Conservation (phyloP, 92 coral and sea anemone genomes). For the Chrysogorgia sp. region DNA sequence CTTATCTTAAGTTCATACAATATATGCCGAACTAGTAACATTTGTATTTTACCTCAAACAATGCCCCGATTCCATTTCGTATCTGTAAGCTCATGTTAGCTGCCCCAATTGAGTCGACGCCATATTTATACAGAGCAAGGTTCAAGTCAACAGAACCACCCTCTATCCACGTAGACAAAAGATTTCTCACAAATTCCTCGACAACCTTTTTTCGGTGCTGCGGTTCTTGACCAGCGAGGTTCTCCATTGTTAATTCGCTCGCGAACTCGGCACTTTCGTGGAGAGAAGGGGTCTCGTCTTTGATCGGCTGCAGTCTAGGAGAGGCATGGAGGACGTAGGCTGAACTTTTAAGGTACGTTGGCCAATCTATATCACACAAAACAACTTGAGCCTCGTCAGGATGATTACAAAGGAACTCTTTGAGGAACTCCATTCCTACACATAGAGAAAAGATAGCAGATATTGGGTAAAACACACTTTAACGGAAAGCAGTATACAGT, state of each 20-base stretch:
- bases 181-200: constrained; percentile 43
- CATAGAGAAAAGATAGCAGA: not conserved
- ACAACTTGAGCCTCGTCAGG: constrained; percentile 53
- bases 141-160: constrained; percentile 54
- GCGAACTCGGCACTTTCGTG: not conserved
- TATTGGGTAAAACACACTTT: not conserved
- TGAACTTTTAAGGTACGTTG: constrained; percentile 29
- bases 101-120: constrained; percentile 75
- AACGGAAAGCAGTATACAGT: constrained; percentile 19
- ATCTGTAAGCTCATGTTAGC: constrained; percentile 72
- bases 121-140: constrained; percentile 70
- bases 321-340: constrained; percentile 18
- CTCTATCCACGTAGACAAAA: constrained; percentile 66
- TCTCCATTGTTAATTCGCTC: not conserved
- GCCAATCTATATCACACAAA: constrained; percentile 58
- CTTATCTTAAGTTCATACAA: no score
- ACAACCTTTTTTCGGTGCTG: constrained; percentile 52
- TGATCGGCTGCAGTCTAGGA: constrained; percentile 21
- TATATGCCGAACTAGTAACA: no score
- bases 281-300: constrained; percentile 17
- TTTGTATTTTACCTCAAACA: constrained; percentile 72
- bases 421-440: constrained; percentile 53
- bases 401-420: constrained; percentile 35
- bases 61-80: constrained; percentile 55
- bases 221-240: constrained; percentile 29